These are phyloP conservation scores for Tragelaphus strepsiceros DNA, from an alignment of 2,113 vertebrate species.

Conservation along the genomic window DNA sequence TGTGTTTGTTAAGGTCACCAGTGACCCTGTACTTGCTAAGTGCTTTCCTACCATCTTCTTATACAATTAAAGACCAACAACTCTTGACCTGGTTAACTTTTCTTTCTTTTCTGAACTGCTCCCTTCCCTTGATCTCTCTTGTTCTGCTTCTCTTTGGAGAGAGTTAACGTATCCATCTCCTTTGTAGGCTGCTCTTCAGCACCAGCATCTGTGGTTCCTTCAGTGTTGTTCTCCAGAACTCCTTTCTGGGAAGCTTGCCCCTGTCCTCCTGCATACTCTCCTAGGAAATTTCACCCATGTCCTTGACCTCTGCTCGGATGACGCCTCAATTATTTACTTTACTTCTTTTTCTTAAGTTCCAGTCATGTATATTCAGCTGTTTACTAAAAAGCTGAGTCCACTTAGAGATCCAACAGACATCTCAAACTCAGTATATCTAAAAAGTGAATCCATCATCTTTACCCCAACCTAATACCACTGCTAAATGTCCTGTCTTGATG, in stretches of 20 bases:
- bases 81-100: neutral
- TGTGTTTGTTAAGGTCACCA: neutral
- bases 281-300: neutral
- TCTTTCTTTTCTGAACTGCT: neutral
- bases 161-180: neutral
- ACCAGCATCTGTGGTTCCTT: neutral
- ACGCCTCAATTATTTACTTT: neutral
- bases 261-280: neutral
- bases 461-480: neutral
- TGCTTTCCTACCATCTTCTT: neutral
- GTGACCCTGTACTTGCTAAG: neutral
- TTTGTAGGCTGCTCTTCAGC: neutral
- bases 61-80: neutral
- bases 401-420: neutral
- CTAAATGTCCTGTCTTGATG: neutral
- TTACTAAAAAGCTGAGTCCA: neutral
- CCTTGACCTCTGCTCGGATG: neutral
- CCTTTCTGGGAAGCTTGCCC: neutral
- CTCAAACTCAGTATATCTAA: neutral
- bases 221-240: neutral
- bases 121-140: neutral
- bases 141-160: neutral
- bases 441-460: neutral
- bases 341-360: neutral
- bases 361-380: neutral